phyloP scores from a whole-genome alignment of 2,797 vertebrate species.

The Argya squamiceps region DNA sequence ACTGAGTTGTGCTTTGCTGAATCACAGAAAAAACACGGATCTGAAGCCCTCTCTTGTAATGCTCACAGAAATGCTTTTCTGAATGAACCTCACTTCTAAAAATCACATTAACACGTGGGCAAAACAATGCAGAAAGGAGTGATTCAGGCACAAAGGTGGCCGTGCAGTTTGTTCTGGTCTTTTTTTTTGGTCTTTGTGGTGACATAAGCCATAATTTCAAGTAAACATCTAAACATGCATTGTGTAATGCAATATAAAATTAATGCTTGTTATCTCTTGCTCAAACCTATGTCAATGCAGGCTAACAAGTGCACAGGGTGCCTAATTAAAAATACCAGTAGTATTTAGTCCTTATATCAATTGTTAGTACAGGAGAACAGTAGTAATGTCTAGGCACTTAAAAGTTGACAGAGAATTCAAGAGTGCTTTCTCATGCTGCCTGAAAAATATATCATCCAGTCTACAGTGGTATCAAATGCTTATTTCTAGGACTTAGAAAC shows the following conservation, averaged over 20 bases:
- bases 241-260: constrained; percentile 13
- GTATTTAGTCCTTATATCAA: not conserved
- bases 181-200: constrained; percentile 28
- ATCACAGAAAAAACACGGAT: fast-evolving
- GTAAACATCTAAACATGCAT: constrained; percentile 43
- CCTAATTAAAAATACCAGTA: not conserved
- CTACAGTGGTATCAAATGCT: constrained; percentile 45
- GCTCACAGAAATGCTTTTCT: not conserved
- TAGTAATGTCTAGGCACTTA: constrained; percentile 61
- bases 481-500: constrained; percentile 50
- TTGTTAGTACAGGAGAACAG: constrained; percentile 14
- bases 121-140: not conserved
- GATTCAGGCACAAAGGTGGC: constrained; percentile 52
- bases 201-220: constrained; percentile 42
- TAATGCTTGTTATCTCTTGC: not conserved
- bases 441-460: constrained; percentile 55
- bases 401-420: constrained; percentile 46
- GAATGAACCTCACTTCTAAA: not conserved
- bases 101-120: not conserved
- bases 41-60: not conserved
- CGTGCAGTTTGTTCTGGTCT: not conserved
- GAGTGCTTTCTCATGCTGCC: constrained; percentile 46
- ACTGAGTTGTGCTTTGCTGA: not conserved
- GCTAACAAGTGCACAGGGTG: not conserved
- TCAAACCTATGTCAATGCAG: constrained; percentile 15